phyloP scores from a whole-genome alignment of 2,113 vertebrate genomes.

The Beaufortia kweichowensis region DNA sequence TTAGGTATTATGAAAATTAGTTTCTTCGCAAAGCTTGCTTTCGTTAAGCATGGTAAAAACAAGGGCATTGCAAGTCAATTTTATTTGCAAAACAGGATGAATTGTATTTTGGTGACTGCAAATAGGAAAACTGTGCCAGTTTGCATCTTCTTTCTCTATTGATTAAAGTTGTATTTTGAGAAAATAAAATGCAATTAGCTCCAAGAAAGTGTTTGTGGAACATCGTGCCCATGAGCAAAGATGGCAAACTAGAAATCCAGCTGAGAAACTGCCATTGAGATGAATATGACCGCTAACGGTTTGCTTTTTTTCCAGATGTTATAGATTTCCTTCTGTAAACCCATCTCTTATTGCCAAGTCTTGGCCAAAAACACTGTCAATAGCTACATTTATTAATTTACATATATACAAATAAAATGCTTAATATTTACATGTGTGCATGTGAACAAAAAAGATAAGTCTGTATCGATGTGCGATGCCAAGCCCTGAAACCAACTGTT shows the following conservation, averaged over 20 bases:
- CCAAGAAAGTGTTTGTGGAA: no score
- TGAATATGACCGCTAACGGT: not conserved
- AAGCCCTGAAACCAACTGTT: no score
- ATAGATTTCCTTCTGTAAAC: conserved; percentile 12
- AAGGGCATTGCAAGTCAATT: not conserved
- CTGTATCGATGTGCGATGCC: not conserved
- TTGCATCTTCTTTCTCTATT: no score
- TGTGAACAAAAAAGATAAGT: not conserved
- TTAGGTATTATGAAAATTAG: not conserved
- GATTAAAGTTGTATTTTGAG: no score
- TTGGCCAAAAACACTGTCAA: conserved; percentile 29
- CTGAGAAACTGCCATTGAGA: no score
- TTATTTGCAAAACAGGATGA: not conserved
- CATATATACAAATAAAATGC: not conserved
- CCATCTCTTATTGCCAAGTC: conserved; percentile 23
- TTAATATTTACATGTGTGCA: not conserved
- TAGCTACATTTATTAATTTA: conserved; percentile 18
- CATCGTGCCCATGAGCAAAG: no score
- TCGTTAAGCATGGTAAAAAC: not conserved
- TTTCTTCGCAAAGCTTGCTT: not conserved
- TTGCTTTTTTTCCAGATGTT: conserved; percentile 22
- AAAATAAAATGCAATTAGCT: no score
- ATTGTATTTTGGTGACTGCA: not conserved
- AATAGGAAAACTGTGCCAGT: no score
- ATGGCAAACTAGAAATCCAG: no score